Evolutionary conservation across 2,888 invertebrate genomes (phyloP).

Genomic region (Hydrotaea diabolus): DNA sequence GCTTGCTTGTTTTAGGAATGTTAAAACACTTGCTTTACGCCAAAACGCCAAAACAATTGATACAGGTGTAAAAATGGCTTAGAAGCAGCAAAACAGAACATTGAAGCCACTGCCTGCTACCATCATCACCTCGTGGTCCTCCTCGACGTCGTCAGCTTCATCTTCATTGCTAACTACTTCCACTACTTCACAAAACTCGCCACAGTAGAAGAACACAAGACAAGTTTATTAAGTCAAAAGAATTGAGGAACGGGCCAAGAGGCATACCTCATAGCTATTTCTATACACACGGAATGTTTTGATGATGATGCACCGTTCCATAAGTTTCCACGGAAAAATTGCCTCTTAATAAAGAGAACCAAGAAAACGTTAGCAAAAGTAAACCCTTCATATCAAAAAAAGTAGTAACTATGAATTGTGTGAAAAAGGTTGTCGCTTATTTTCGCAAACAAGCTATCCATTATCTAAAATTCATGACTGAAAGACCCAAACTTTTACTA

Average conservation of each 20-base stretch:
- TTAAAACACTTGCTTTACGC: constrained; percentile 63
- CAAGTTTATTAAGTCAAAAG: constrained; percentile 55
- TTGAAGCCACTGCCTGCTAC: neutral
- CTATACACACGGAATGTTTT: neutral
- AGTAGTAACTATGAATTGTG: constrained; percentile 60
- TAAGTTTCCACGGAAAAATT: constrained; percentile 52
- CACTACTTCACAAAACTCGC: neutral
- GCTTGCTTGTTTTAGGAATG: constrained; percentile 53
- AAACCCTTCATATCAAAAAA: too few relatives aligned
- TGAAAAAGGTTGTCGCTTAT: constrained; percentile 50
- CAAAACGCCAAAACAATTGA: constrained; percentile 38
- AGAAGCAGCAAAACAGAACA: constrained; percentile 20
- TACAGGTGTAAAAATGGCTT: constrained; percentile 61
- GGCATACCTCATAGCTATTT: neutral
- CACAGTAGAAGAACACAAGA: constrained; percentile 44
- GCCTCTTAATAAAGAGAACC: constrained; percentile 19
- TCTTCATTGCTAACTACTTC: neutral
- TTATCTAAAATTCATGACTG: constrained; percentile 51
- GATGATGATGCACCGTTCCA: neutral
- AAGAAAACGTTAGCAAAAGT: neutral
- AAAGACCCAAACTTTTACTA: constrained; percentile 41
- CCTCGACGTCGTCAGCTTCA: too few relatives aligned
- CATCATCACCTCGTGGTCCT: too few relatives aligned
- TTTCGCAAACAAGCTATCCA: constrained; percentile 53
- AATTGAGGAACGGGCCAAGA: constrained; percentile 25